Evolutionary conservation across 2,888 invertebrate genomes (phyloP), one percentile per base, ranked within the genome.

Genomic region (Chrysodeixis includens): DNA sequence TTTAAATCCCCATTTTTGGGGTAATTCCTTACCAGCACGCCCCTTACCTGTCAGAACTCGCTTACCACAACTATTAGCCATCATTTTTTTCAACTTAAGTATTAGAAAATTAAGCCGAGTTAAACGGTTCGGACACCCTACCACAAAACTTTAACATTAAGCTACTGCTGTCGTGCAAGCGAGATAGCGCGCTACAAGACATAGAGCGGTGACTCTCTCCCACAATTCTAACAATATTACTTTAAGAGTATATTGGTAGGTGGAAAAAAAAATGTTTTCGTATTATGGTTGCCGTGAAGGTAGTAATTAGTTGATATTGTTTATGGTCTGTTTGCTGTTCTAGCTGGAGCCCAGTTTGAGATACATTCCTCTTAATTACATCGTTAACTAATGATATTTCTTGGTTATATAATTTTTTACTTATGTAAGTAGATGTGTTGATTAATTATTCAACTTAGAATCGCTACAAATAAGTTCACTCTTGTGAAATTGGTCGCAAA

Each of bases 1-100:
- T 87, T 87, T 87, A 86, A 85, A 85, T 78, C 82, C 83, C 80
- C 86, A 86, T 87, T 85, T 79, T 85, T 65, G 78, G 82, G 85
- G 82, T 86, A 85, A 87, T 86, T 85, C 83, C 78, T 72, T 78
- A 77, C 79, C 76, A 82, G 81, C 70, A 82, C 81, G 83, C 83
- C 83, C 78, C 83, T 71, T 75, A 81, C 71, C 81, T 80, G 79
- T 76, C 69, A 69, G 53, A 75, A 64, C 66, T 58, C 71, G 71
- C 71, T 68, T 70, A 62, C 63, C 58, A 52, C 52, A 40, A 62
- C 80, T 75, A 79, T 79, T 74, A 79, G 69, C 80, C 73, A 79
- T 79, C 54, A 71, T 71, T 59, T 63, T 26, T 71, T 66, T 56
- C 59, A 49, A 76, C 69, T 52, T 51, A 62, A 68, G 66, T 79